Evolutionary conservation across 2,888 invertebrate genomes (phyloP), one percentile per base, ranked within the genome.

Genomic region (Perizoma flavofasciatum): DNA sequence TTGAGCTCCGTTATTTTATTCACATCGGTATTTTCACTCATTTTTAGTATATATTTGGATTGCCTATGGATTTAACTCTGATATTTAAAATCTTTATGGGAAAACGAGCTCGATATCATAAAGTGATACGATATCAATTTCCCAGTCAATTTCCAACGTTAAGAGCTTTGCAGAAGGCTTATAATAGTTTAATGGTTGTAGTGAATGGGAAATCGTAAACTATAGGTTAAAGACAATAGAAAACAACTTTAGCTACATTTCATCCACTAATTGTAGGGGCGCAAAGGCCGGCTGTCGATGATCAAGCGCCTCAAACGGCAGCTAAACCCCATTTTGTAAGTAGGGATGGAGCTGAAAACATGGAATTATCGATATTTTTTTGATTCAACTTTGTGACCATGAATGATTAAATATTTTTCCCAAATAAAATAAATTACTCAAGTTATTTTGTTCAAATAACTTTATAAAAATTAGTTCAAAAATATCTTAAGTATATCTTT

Each of bases 241-340:
- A 72, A 75, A 77, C 77, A 69, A 72, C 74, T 71, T 75, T 73
- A 77, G 76, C 79, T 77, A 84, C 83, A 86, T 83, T 85, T 86
- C 81, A 86, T 82, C 76, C 76, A 73, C 77, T 86, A 85, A 86
- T 86, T 86, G 84, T 77, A 80, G 79, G 79, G 83, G 77, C 75
- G 79, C 77, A 75, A 72, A 73, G 73, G 72, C 67, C 68, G 75
- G 69, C 75, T 71, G 74, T 72, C 78, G 75, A 79, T 77, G 78
- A 77, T 78, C 81, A 74, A 73, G 75, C 75, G 78, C 74, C 75
- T 75, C 77, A 71, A 74, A 81, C 83, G 78, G 84, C 83, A 85
- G 85, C 83, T 82, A 83, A 84, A 85, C 82, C 81, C 79, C 79
- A 79, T 81, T 85, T 81, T 81, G 78, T 78, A 45, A 49, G 46